Base-by-base conservation (phyloP, 2,797 vertebrate genomes). In the Fistularia commersonii region DNA sequence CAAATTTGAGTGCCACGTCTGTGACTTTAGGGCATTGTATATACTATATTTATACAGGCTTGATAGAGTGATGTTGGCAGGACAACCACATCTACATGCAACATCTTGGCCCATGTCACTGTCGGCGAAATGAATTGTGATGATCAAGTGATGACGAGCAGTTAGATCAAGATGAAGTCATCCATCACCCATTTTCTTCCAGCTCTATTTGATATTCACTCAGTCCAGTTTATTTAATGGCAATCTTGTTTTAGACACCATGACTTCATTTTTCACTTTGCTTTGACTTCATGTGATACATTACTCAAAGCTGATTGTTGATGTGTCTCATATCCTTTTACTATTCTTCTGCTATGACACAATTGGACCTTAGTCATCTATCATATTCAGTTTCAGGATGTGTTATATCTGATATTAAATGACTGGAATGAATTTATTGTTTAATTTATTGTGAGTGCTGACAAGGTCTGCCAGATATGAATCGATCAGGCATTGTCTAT, bases 81-180 rank as follows among this genome's bases (percentile, higher is more conserved):
- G 41, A 49, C 11, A 0, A 7, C 46, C 50, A 63, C 51, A 53
- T 67, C 41, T 45, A 61, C 49, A 43, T 61, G 32, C 48, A 11
- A 51, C 55, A 57, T 41, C 31, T 23, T 6, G 44, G 64, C 51
- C 60, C 53, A 46, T 8, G 54, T 67, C 41, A 40, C 50, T 36
- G 57, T 64, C 69, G 41, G 37, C 5, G 1, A 11, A 9, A 7
- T 52, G 50, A 51, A 67, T 71, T 67, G 67, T 41, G 13, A 6
- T 76, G 68, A 76, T 66, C n/a, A n/a, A n/a, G n/a, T n/a, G n/a
- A n/a, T 51, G 65, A 72, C 13, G 43, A 64, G 61, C 32, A 8
- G 41, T 13, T 47, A 44, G 23, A 47, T 11, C 45, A 35, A 38
- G 32, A 64, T 47, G 38, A 55, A 32, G 35, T 60, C 64, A 6